Evolutionary conservation across 2,113 vertebrate species (phyloP).

Genomic region (Semnornis frantzii): DNA sequence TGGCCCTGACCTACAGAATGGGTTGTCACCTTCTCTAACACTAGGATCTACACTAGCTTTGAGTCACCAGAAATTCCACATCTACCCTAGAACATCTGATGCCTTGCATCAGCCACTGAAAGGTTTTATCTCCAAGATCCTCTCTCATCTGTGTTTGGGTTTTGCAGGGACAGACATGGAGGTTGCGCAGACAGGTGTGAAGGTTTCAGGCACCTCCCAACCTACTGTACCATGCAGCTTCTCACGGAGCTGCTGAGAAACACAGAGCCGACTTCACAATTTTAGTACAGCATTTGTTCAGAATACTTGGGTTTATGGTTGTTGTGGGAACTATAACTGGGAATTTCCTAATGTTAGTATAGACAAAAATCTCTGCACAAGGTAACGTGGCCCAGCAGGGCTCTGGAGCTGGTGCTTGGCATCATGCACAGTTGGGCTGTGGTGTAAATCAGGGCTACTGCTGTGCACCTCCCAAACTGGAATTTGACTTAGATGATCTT

Average conservation of each 20-base stretch:
- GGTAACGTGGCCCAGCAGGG: not conserved
- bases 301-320: not conserved
- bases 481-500: not conserved
- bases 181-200: not conserved
- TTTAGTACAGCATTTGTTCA: not conserved
- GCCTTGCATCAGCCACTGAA: not conserved
- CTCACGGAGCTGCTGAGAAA: not conserved
- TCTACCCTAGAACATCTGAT: not conserved
- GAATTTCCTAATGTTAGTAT: not conserved
- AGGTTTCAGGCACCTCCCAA: not conserved
- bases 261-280: not conserved
- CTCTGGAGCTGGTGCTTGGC: not conserved
- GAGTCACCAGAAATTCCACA: not conserved
- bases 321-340: not conserved
- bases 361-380: not conserved
- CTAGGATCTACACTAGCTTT: not conserved
- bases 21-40: not conserved
- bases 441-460: not conserved
- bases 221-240: accelerated
- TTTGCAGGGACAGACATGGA: not conserved
- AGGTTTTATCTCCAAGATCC: not conserved
- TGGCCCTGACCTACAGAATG: not conserved
- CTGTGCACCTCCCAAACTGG: not conserved
- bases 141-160: not conserved
- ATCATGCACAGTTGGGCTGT: accelerated